A percentile compares a stretch with the other conserved stretches of the same genome.
Evolutionary conservation across 37 sponge, comb jelly and placozoan genomes (phyloP).

Genomic region (Cladorhizidae sp.): DNA sequence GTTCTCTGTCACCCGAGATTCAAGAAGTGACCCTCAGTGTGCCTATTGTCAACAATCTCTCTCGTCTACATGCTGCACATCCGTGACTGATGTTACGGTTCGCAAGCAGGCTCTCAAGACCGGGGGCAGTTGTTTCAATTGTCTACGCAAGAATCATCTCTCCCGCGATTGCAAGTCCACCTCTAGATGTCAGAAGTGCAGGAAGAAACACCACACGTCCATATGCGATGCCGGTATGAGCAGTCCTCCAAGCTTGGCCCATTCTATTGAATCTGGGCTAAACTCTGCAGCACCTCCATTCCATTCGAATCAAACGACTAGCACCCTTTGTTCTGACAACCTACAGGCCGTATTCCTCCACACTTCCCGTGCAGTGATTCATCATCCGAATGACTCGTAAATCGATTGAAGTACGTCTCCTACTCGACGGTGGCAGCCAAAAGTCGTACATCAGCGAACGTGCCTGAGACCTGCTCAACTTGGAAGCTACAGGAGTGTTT

Average conservation of each 20-base stretch:
- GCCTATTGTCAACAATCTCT: slow-evolving; percentile 34
- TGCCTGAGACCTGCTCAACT: background rate
- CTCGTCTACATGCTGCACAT: slow-evolving; percentile 16
- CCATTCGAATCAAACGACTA: slow-evolving; percentile 17
- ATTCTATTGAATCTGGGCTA: background rate
- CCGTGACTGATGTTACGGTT: slow-evolving; percentile 5
- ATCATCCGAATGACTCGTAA: slow-evolving; percentile 4
- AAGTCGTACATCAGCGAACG: slow-evolving; percentile 36
- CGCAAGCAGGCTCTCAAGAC: slow-evolving; percentile 43
- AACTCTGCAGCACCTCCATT: background rate
- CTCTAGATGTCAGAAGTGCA: slow-evolving; percentile 3
- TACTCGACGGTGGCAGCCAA: slow-evolving; percentile 55
- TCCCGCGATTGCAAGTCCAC: slow-evolving; percentile 20
- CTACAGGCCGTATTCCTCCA: too few relatives aligned
- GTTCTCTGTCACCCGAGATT: slow-evolving; percentile 13
- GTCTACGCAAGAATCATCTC: slow-evolving; percentile 23
- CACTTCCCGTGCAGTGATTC: background rate
- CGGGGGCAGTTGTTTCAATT: slow-evolving; percentile 40
- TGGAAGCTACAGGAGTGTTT: slow-evolving; percentile 14
- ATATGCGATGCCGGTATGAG: slow-evolving; percentile 28
- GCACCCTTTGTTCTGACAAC: too few relatives aligned
- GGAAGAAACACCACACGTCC: slow-evolving; percentile 39
- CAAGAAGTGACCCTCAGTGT: background rate
- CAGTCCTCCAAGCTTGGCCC: background rate
- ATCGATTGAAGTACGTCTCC: background rate